These are phyloP conservation scores for Argyrosomus regius DNA, from an alignment of 2,797 vertebrate species.

Conservation along the genomic window DNA sequence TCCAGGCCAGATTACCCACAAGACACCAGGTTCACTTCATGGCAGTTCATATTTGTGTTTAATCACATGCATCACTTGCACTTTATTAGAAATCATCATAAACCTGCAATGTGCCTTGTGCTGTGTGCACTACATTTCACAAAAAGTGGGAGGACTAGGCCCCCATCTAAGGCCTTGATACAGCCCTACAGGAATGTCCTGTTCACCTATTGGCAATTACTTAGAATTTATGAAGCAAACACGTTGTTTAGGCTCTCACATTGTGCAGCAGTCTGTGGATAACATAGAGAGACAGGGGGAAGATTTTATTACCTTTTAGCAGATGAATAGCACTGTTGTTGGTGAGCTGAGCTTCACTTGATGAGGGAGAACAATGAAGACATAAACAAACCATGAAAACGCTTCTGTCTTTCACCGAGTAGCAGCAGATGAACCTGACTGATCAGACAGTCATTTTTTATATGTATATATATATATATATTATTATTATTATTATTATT, in stretches of 20 bases:
- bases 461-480: too few relatives aligned
- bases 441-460: slow-evolving; percentile 13
- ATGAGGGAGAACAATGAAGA: slow-evolving; percentile 18
- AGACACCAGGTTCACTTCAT: neutral
- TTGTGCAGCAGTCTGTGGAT: slow-evolving; percentile 37
- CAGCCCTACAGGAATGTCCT: neutral
- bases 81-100: too few relatives aligned
- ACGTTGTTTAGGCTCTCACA: neutral
- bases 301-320: slow-evolving; percentile 19
- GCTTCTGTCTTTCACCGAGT: slow-evolving; percentile 9
- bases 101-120: too few relatives aligned
- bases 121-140: neutral
- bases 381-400: slow-evolving; percentile 21
- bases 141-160: neutral
- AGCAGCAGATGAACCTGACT: neutral
- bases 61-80: neutral
- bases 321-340: slow-evolving; percentile 29
- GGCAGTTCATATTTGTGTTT: neutral
- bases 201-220: neutral
- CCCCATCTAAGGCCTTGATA: neutral
- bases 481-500: too few relatives aligned
- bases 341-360: slow-evolving; percentile 7
- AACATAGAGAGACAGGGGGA: neutral
- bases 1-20: neutral
- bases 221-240: neutral